A percentile compares a stretch with the other conserved stretches of the same genome.
Conservation (phyloP, 2,797 vertebrate genomes). For the Pempheris klunzingeri region DNA sequence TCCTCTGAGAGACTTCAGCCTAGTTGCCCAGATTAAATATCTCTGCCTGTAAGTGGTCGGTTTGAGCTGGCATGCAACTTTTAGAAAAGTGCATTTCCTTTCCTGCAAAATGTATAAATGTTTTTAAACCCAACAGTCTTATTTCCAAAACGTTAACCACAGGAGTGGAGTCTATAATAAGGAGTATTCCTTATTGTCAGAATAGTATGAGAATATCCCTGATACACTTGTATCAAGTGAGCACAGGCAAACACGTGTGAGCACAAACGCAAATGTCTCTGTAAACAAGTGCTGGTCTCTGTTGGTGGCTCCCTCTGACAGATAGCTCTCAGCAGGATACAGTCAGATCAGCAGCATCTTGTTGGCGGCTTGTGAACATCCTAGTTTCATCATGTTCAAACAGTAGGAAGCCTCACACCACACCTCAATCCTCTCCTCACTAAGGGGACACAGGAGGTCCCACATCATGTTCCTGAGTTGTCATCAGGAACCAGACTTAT, state of each 20-base stretch:
- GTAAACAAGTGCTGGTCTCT: slow-evolving; percentile 46
- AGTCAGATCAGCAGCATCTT: slow-evolving; percentile 61
- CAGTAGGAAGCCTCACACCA: slow-evolving; percentile 55
- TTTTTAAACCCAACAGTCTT: background rate
- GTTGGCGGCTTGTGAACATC: slow-evolving; percentile 56
- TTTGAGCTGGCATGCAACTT: slow-evolving; percentile 88
- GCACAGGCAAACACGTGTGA: background rate
- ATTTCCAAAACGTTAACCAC: background rate
- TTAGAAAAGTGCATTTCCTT: slow-evolving; percentile 83
- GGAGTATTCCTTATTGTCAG: too few species aligned
- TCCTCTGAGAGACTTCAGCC: slow-evolving; percentile 60
- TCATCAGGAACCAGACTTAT: background rate
- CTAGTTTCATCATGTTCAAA: slow-evolving; percentile 56
- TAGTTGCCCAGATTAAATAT: slow-evolving; percentile 64
- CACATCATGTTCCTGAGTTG: slow-evolving; percentile 9
- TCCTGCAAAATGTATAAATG: slow-evolving; percentile 62
- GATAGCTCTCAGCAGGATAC: slow-evolving; percentile 61
- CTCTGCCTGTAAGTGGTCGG: slow-evolving; percentile 77
- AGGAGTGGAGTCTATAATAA: too few species aligned
- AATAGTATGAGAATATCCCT: background rate
- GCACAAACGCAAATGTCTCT: slow-evolving; percentile 11
- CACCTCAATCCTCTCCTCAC: slow-evolving; percentile 18
- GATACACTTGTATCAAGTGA: slow-evolving; percentile 7
- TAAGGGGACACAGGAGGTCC: slow-evolving; percentile 35
- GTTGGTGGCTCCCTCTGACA: slow-evolving; percentile 55